Percentiles rank a stretch among this genome's conserved stretches.
Evolutionary conservation across 2,113 vertebrate genomes (phyloP).

Genomic region (Mellivora capensis): DNA sequence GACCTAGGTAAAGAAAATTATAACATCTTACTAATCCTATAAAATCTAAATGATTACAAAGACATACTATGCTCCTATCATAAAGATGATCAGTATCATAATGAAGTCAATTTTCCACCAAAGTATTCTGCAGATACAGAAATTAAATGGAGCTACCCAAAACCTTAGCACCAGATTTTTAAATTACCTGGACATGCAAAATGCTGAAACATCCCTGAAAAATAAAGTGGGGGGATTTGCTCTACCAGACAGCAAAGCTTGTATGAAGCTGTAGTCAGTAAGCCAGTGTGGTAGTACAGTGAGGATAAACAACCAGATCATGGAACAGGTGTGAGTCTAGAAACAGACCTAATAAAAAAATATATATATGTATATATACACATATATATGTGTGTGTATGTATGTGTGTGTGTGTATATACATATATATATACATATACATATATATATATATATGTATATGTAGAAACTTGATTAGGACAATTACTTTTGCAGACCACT

Average conservation of each 20-base stretch:
- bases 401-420: background rate
- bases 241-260: background rate
- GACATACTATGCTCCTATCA: background rate
- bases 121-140: background rate
- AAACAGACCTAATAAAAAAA: background rate
- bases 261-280: background rate
- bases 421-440: background rate
- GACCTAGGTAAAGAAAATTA: background rate
- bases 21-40: background rate
- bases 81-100: background rate
- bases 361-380: background rate
- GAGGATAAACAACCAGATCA: background rate
- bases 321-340: background rate
- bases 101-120: background rate
- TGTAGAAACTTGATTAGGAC: background rate
- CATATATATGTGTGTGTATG: too few species aligned
- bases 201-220: background rate
- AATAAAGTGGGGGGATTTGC: background rate
- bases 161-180: background rate
- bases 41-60: background rate
- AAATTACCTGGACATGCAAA: background rate
- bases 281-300: background rate
- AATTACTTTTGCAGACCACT: background rate
- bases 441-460: background rate
- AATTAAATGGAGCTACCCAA: background rate